A percentile compares a stretch with the other conserved stretches of the same genome.
These are phyloP conservation scores for Molossus alvarezi DNA, from an alignment of 2,797 vertebrate genomes.

Conservation along the genomic window DNA sequence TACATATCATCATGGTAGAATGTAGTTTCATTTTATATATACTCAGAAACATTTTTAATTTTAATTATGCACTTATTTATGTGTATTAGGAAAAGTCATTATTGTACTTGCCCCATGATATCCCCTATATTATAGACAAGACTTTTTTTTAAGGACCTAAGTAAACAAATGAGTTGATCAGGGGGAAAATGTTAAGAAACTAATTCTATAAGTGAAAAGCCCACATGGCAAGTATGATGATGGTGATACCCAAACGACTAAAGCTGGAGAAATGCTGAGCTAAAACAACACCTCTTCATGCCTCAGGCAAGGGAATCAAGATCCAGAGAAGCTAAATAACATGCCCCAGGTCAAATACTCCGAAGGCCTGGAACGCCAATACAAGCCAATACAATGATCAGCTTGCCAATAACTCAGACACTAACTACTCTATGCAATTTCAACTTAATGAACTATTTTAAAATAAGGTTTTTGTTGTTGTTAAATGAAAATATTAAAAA, in stretches of 20 bases:
- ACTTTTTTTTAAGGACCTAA: not conserved
- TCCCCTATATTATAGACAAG: not conserved
- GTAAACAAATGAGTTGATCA: not conserved
- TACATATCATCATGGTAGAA: not conserved
- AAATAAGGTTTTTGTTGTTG: not conserved
- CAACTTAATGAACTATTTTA: not conserved
- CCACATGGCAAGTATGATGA: not conserved
- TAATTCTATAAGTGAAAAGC: not conserved
- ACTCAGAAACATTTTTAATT: conserved; percentile 11
- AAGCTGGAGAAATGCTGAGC: not conserved
- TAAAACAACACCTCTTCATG: not conserved
- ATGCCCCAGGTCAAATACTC: fast-evolving
- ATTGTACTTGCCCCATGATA: not conserved
- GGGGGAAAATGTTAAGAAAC: not conserved
- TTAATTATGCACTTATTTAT: conserved; percentile 2
- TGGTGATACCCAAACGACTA: not conserved
- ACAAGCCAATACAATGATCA: not conserved
- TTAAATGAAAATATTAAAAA: conserved; percentile 43
- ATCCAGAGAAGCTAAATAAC: not conserved
- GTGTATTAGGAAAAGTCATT: not conserved
- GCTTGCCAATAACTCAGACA: not conserved
- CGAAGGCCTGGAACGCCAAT: not conserved
- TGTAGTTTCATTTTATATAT: not conserved
- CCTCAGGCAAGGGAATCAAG: not conserved
- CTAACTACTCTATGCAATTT: not conserved